Base-by-base conservation (phyloP, 2,113 vertebrate genomes). In the Saguinus imperator region DNA sequence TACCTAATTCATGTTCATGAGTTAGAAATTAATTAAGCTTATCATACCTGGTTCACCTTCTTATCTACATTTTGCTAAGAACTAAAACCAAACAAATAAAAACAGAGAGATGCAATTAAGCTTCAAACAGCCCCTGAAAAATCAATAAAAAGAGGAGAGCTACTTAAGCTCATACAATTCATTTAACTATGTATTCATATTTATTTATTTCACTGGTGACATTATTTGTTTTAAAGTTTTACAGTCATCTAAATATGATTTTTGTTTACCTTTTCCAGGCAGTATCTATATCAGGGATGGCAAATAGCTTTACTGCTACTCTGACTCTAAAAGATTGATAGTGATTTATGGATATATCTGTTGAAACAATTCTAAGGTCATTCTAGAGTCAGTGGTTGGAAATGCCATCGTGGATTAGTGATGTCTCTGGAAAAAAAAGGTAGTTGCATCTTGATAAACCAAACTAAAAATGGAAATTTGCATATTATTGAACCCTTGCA, bases 21-120 rank as follows among this genome's bases (percentile, higher is more conserved):
- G 29, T 87, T 85, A 70, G 64, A 90, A 77, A 87, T 87, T 90
- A 35, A 85, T 80, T 87, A 90, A 73, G 55, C 3, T 66, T 94
- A 76, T 27, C 1, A 85, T 76, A 70, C 8, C 27, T 64, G 4
- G 1, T 25, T 27, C 43, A 4, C 12, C 3, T 16, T 91, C 8
- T 73, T 64, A 55, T 27, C n/a, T 40, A 77, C 1, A 66, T 77
- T 81, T 96, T 64, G 45, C 10, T 89, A 91, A 94, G 18, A 84
- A 80, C 83, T 79, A 72, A 86, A 94, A 52, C 18, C 37, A 82
- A 93, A 86, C 14, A 76, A 81, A 76, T 1, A 52, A 57, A 27
- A 64, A 93, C 25, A 76, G 27, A 11, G 23, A 94, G 8, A 85
- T 70, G 55, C 29, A 97, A 48, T 52, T 79, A 40, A 61, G 18